phyloP scores from a whole-genome alignment of 2,888 invertebrate genomes.

The Lasioglossum zephyrum region DNA sequence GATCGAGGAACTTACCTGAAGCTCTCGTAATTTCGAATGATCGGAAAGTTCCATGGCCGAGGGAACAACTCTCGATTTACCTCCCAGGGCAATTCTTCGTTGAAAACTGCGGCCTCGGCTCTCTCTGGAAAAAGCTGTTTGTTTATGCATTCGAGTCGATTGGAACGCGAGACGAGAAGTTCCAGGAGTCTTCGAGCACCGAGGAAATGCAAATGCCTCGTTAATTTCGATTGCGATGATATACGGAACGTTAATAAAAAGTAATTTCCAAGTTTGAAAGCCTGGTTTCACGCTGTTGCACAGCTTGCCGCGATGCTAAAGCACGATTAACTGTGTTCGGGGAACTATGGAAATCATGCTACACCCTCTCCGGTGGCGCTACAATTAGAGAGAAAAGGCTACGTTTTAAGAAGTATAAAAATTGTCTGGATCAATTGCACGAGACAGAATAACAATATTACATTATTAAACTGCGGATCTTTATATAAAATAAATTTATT shows the following conservation, averaged over 20 bases:
- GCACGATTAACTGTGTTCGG: neutral
- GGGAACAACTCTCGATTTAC: slow-evolving; percentile 75
- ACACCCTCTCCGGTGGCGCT: neutral
- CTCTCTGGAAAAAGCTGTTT: slow-evolving; percentile 37
- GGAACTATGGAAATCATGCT: neutral
- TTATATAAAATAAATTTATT: too few relatives aligned
- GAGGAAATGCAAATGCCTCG: neutral
- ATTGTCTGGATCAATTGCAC: neutral
- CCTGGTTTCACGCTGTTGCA: neutral
- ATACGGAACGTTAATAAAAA: neutral
- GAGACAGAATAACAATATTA: too few relatives aligned
- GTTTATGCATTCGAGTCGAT: slow-evolving; percentile 53
- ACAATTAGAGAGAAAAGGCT: neutral
- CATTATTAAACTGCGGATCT: too few relatives aligned
- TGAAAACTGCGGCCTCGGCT: slow-evolving; percentile 29
- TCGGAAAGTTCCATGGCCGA: slow-evolving; percentile 76
- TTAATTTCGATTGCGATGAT: slow-evolving; percentile 16
- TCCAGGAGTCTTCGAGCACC: neutral
- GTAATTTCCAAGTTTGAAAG: slow-evolving; percentile 6
- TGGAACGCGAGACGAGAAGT: neutral
- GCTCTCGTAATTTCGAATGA: slow-evolving; percentile 78
- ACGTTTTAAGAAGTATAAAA: too few relatives aligned
- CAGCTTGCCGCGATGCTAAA: neutral
- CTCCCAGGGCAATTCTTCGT: slow-evolving; percentile 39
- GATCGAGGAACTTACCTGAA: slow-evolving; percentile 15